phyloP scores from a whole-genome alignment of 2,113 vertebrate genomes.

The Sprattus sprattus region DNA sequence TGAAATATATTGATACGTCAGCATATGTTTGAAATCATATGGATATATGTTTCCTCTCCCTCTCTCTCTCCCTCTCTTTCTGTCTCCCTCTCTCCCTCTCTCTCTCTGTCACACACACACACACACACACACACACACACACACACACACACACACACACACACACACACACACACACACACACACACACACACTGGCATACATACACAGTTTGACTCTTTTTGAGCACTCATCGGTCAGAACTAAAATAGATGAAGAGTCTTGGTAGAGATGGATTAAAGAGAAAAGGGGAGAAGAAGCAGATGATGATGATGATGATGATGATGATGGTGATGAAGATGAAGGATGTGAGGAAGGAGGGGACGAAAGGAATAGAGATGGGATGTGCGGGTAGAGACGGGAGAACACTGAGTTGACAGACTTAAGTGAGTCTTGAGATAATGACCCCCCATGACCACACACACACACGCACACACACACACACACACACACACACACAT shows the following conservation, averaged over 20 bases:
- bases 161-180: background rate
- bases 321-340: background rate
- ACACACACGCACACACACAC: too few relatives aligned
- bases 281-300: background rate
- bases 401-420: background rate
- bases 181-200: too few relatives aligned
- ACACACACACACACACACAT: too few relatives aligned
- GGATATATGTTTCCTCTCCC: background rate
- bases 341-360: background rate
- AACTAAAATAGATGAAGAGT: background rate
- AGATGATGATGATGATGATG: conserved; percentile 15
- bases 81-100: background rate
- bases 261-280: background rate
- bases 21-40: background rate
- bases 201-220: background rate
- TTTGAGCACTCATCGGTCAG: too few relatives aligned
- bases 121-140: background rate
- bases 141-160: background rate
- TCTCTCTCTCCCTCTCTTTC: background rate
- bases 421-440: background rate
- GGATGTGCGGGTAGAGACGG: background rate
- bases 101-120: too few relatives aligned
- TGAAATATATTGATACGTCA: background rate
- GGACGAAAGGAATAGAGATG: background rate
- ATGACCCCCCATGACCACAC: background rate